Evolutionary conservation across 64 coral and sea anemone species (phyloP).

Genomic region (Acropora tenuis): DNA sequence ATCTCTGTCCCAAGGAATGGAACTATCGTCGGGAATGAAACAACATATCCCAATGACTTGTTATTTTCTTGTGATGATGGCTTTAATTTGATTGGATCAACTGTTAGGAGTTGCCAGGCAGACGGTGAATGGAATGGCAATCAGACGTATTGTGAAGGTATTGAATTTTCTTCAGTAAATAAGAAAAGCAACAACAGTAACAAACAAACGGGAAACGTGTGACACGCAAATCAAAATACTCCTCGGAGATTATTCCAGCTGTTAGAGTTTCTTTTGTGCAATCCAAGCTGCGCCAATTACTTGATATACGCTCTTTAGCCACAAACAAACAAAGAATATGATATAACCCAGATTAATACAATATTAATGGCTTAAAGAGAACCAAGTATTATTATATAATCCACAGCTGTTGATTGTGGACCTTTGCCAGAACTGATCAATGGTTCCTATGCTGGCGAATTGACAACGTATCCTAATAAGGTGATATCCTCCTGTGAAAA

Average conservation of each 20-base stretch:
- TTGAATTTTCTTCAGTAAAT: too few species aligned
- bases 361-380: not conserved
- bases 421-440: not conserved
- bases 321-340: not conserved
- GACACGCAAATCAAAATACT: too few species aligned
- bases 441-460: not conserved
- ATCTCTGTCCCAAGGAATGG: constrained; percentile 44
- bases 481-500: constrained; percentile 58
- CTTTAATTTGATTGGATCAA: constrained; percentile 13
- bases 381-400: not conserved
- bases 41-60: constrained; percentile 31
- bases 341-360: not conserved
- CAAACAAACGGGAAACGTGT: too few species aligned
- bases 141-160: constrained; percentile 38
- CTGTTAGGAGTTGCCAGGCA: constrained; percentile 12
- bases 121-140: constrained; percentile 25
- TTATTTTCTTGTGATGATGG: constrained; percentile 44
- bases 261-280: too few species aligned
- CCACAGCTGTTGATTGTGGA: not conserved
- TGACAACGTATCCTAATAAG: constrained; percentile 61
- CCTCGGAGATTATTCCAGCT: too few species aligned
- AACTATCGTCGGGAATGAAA: not conserved
- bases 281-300: too few species aligned
- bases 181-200: too few species aligned
- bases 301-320: too few species aligned